These are phyloP conservation scores for Phlogophora meticulosa DNA, from an alignment of 2,888 invertebrate genomes.

Conservation along the genomic window DNA sequence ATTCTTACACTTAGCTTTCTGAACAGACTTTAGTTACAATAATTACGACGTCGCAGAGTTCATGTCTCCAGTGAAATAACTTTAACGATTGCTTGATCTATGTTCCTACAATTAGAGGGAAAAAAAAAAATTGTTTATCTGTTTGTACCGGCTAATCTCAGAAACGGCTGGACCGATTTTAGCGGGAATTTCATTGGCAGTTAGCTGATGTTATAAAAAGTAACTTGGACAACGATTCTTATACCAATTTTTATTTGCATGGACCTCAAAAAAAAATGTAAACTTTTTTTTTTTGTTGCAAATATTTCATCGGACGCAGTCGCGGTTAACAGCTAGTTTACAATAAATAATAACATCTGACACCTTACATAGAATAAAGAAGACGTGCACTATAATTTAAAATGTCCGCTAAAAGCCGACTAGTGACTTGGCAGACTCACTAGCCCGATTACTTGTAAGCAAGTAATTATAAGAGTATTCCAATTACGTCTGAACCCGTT, in stretches of 20 bases:
- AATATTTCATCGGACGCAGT: too few relatives aligned
- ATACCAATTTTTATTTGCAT: too few relatives aligned
- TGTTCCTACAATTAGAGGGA: too few relatives aligned
- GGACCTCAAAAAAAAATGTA: too few relatives aligned
- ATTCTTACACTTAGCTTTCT: neutral
- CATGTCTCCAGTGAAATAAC: neutral
- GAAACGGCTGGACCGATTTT: too few relatives aligned
- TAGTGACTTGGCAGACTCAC: constrained; percentile 2
- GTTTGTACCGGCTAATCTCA: too few relatives aligned
- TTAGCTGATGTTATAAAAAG: too few relatives aligned
- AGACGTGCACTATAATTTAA: constrained; percentile 26
- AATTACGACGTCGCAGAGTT: neutral
- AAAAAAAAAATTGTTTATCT: too few relatives aligned
- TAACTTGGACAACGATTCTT: too few relatives aligned
- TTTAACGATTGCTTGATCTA: neutral
- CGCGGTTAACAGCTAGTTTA: too few relatives aligned
- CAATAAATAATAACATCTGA: constrained; percentile 11
- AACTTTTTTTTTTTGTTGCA: too few relatives aligned
- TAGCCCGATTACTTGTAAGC: constrained; percentile 35
- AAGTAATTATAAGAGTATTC: constrained; percentile 54
- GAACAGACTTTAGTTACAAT: neutral
- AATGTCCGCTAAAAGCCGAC: constrained; percentile 41
- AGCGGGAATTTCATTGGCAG: too few relatives aligned
- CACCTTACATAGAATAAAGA: constrained; percentile 1
- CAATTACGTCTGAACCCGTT: constrained; percentile 56